Conservation (phyloP, 2,888 invertebrate species). For the Macaria liturata region DNA sequence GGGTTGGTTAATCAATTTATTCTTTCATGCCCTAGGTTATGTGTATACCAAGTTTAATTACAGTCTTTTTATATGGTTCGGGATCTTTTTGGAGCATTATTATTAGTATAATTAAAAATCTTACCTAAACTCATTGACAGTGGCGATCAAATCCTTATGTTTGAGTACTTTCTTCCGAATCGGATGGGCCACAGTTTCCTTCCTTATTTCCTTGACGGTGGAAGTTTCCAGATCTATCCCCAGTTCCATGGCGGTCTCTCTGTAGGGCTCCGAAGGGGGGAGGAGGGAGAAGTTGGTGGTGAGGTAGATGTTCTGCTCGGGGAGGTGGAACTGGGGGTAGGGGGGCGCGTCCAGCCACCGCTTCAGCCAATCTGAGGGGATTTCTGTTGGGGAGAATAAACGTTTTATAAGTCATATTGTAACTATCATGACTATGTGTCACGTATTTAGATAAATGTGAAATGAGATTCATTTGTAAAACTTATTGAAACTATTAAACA, state of each 20-base stretch:
- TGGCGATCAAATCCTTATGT: constrained; percentile 64
- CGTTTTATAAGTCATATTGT: not conserved
- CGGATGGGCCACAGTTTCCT: constrained; percentile 42
- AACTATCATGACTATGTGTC: too few relatives aligned
- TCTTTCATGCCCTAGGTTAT: too few relatives aligned
- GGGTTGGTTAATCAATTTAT: too few relatives aligned
- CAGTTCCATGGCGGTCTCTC: constrained; percentile 51
- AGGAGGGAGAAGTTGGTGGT: constrained; percentile 87
- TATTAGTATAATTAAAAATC: not conserved
- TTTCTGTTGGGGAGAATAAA: constrained; percentile 60
- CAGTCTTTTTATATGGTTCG: too few relatives aligned
- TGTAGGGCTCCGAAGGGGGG: constrained; percentile 61
- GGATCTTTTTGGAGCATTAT: too few relatives aligned
- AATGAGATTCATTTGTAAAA: too few relatives aligned
- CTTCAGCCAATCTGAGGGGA: constrained; percentile 85
- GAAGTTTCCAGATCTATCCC: constrained; percentile 54
- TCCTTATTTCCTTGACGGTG: constrained; percentile 62
- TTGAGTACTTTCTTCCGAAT: constrained; percentile 45
- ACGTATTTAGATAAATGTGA: too few relatives aligned
- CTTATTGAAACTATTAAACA: too few relatives aligned
- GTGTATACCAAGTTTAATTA: too few relatives aligned
- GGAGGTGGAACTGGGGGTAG: constrained; percentile 85
- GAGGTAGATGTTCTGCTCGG: constrained; percentile 88
- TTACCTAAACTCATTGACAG: constrained; percentile 72
- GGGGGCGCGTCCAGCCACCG: constrained; percentile 84